phyloP scores from a whole-genome alignment of 1,140 invertebrate genomes.

The Trachelipus rathkii region DNA sequence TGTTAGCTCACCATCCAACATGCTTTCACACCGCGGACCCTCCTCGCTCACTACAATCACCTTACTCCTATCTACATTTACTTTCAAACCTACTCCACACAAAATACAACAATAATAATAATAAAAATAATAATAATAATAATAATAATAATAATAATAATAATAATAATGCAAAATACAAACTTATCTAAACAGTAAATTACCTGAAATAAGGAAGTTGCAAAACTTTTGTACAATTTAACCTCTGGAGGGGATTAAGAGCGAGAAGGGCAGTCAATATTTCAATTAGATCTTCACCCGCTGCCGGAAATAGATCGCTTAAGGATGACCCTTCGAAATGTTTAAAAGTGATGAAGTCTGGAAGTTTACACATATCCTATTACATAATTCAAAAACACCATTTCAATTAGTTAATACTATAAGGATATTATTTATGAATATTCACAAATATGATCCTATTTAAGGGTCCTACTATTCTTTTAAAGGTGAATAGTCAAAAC shows the following conservation, averaged over 20 bases:
- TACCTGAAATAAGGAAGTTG: constrained; percentile 75
- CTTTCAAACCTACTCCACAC: no score
- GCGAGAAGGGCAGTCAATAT: constrained; percentile 73
- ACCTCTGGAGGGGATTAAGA: constrained; percentile 79
- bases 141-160: not conserved
- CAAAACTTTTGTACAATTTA: constrained; percentile 72
- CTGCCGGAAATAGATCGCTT: constrained; percentile 92
- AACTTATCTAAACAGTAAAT: no score
- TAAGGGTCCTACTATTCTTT: no score
- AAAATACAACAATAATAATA: not conserved
- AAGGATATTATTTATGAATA: no score
- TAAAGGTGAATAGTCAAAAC: no score
- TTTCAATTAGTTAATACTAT: no score
- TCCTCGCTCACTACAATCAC: no score
- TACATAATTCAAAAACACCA: no score
- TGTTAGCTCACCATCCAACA: no score
- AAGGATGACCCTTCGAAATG: constrained; percentile 74
- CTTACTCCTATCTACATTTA: no score
- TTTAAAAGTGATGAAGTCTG: constrained; percentile 92
- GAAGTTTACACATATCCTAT: constrained; percentile 68
- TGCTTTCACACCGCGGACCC: no score
- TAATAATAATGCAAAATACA: not conserved
- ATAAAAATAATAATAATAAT: not conserved
- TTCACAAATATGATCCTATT: no score
- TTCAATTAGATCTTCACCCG: constrained; percentile 84